A percentile compares a stretch with the other conserved stretches of the same genome.
phyloP scores from a whole-genome alignment of 2,113 vertebrate species.

The Antigone vipio region DNA sequence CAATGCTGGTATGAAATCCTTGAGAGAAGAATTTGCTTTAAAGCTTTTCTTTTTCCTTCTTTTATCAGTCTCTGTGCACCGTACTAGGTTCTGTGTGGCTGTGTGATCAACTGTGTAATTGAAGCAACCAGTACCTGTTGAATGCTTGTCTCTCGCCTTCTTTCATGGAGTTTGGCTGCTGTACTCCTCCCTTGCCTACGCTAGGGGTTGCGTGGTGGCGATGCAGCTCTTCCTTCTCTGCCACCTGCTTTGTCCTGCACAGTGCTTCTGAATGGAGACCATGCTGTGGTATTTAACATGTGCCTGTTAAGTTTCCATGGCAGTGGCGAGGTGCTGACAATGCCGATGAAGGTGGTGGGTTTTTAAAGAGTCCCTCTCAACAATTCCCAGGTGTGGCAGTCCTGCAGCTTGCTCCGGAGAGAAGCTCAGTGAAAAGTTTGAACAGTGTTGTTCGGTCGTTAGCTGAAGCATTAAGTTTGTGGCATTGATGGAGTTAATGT shows the following conservation, averaged over 20 bases:
- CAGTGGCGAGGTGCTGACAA: not conserved
- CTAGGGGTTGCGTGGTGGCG: not conserved
- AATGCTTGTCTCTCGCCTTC: not conserved
- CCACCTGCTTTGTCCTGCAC: not conserved
- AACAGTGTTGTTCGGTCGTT: not conserved
- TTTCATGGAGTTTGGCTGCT: not conserved
- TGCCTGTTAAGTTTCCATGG: not conserved
- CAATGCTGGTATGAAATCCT: not conserved
- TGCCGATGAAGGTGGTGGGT: not conserved
- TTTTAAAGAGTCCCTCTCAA: not conserved
- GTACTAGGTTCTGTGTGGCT: not conserved
- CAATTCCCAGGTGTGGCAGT: not conserved
- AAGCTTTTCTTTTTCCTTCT: not conserved
- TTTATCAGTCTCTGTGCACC: not conserved
- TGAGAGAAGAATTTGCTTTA: not conserved
- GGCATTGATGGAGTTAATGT: not conserved
- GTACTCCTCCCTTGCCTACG: not conserved
- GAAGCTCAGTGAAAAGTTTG: not conserved
- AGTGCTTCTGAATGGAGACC: not conserved
- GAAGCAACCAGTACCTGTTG: not conserved
- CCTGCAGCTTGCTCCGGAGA: not conserved
- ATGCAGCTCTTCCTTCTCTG: not conserved
- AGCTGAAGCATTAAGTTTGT: not conserved
- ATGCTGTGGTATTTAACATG: not conserved
- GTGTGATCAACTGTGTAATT: not conserved